Percentiles rank a stretch among this genome's conserved stretches.
Evolutionary conservation across 2,888 invertebrate species (phyloP).

Genomic region (Nesidiocoris tenuis): DNA sequence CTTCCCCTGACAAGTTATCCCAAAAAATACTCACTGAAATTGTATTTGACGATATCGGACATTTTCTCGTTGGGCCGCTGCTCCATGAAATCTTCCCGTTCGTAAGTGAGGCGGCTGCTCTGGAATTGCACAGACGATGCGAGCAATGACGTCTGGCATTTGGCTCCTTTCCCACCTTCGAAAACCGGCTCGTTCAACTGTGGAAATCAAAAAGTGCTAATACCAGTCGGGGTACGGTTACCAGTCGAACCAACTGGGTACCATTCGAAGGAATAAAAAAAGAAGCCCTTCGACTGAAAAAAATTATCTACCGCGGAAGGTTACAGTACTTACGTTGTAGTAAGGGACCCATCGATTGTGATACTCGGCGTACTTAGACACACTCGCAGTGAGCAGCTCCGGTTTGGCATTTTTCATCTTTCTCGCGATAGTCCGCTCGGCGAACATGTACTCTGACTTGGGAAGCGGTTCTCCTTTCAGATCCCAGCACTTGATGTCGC

Average conservation of each 20-base stretch:
- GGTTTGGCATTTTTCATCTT: constrained; percentile 36
- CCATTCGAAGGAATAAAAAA: not conserved
- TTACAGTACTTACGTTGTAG: constrained; percentile 49
- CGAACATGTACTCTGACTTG: constrained; percentile 11
- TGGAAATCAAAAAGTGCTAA: no score
- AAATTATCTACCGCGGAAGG: no score
- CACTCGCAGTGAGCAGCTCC: not conserved
- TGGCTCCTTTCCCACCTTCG: constrained; percentile 1
- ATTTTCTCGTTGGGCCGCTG: constrained; percentile 39
- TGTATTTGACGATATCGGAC: constrained; percentile 45
- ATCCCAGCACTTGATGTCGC: constrained; percentile 54
- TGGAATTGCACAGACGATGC: constrained; percentile 27
- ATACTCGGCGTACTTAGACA: constrained; percentile 48
- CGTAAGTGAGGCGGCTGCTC: constrained; percentile 9
- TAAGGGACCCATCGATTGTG: constrained; percentile 55
- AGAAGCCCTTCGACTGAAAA: not conserved
- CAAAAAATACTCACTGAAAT: constrained; percentile 44
- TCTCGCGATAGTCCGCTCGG: constrained; percentile 43
- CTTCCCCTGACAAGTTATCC: no score
- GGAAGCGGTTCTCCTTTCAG: constrained; percentile 50
- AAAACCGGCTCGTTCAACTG: constrained; percentile 20
- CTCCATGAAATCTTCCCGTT: constrained; percentile 19
- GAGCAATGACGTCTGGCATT: constrained; percentile 14
- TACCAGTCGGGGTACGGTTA: no score
- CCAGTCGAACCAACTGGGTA: not conserved